Base-by-base conservation (phyloP, 2,888 invertebrate species). In the Sthenelais limicola region DNA sequence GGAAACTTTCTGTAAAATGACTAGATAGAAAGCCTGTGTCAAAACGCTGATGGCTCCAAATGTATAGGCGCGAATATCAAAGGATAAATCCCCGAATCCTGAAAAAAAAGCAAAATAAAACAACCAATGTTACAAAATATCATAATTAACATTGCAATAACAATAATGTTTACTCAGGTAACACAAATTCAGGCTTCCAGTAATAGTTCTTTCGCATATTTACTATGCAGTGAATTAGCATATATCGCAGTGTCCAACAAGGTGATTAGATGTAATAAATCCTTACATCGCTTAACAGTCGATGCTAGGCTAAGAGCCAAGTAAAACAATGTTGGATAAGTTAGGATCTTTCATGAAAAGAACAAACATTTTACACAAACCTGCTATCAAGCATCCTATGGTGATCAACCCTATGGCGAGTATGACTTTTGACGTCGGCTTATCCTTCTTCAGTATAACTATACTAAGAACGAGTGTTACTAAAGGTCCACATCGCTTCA, bases 401-500 rank as follows among this genome's bases (percentile, higher is more conserved):
- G 88, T 88, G 66, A 89, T 85, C 49, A 86, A 71, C 7, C 83
- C 30, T 15, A 89, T 84, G 5, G 88, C 83, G 0, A 79, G 26
- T 26, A 85, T 81, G 3, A 87, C 84, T 15, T 77, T 68, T 12
- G 77, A 78, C 3, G 81, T 80, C 4, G 89, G 88, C 26, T 77
- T 73, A 2, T 81, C 82, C 76, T 88, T 88, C 51, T 84, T 82
- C 12, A 89, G 81, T 12, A 89, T 78, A 7, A 86, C 38, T 3
- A 84, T 80, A 5, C 88, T 83, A 43, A 89, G 77, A 24, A 88
- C 47, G 72, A 89, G 80, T 38, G 88, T 89, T 3, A 87, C 86
- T 1, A 89, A 76, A 0, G 89, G 89, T 3, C 86, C 86, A 78
- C 87, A 89, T 67, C 90, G 83, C 80, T 90, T 90, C 32, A 90